Evolutionary conservation across 2,113 vertebrate genomes (phyloP).

Genomic region (Platanista minor): DNA sequence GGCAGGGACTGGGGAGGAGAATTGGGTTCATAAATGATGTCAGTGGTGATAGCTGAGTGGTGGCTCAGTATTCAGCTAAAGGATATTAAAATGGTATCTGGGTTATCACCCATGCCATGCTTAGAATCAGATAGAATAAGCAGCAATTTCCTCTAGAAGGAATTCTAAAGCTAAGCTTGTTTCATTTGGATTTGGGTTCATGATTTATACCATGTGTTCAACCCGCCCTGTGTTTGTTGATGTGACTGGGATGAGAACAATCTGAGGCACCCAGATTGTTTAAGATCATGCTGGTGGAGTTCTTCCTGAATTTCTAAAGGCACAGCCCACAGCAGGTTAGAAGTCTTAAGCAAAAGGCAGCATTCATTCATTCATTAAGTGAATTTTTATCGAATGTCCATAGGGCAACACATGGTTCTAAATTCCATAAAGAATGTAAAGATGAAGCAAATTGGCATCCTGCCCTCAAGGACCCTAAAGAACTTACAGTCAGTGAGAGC

Average conservation of each 20-base stretch:
- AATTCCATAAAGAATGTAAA: not conserved
- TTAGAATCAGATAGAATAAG: not conserved
- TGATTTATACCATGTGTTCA: not conserved
- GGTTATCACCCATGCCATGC: not conserved
- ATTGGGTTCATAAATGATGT: not conserved
- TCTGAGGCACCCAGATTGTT: not conserved
- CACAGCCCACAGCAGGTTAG: not conserved
- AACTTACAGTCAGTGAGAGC: not conserved
- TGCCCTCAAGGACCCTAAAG: not conserved
- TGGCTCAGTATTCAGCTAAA: not conserved
- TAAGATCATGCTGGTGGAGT: not conserved
- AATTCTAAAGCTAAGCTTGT: not conserved
- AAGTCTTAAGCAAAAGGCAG: not conserved
- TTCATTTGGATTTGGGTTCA: not conserved
- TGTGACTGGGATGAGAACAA: not conserved
- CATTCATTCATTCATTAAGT: not conserved
- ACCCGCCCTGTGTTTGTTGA: not conserved
- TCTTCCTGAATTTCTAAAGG: not conserved
- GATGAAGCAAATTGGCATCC: not conserved
- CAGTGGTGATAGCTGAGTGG: not conserved
- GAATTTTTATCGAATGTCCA: not conserved
- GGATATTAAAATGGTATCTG: not conserved
- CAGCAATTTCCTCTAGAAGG: not conserved
- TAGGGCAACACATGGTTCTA: not conserved
- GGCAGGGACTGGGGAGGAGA: not conserved